These are phyloP conservation scores for Pteria penguin DNA, from an alignment of 2,888 invertebrate species.

Conservation along the genomic window DNA sequence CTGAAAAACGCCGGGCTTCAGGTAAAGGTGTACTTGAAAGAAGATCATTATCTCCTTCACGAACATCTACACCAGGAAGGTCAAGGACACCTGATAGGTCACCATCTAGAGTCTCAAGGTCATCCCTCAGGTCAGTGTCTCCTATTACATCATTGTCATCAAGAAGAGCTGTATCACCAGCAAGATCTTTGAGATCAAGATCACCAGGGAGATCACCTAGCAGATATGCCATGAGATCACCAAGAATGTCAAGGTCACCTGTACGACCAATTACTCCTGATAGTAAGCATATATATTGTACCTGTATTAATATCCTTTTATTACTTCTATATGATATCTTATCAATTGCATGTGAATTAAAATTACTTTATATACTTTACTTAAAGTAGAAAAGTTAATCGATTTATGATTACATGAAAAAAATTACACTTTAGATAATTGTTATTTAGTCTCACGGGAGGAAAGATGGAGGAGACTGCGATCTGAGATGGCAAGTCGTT, in stretches of 20 bases:
- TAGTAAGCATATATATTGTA: background rate
- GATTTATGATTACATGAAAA: too few species aligned
- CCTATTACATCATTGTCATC: conserved; percentile 28
- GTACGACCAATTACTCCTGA: conserved; percentile 7
- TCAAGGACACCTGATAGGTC: conserved; percentile 54
- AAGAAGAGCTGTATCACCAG: conserved; percentile 33
- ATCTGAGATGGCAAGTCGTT: conserved; percentile 49
- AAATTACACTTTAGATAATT: too few species aligned
- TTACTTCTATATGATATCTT: too few species aligned
- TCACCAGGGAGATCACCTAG: conserved; percentile 53
- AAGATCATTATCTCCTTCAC: conserved; percentile 45
- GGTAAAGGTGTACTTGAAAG: conserved; percentile 41
- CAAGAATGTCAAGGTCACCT: conserved; percentile 26
- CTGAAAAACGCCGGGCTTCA: conserved; percentile 59
- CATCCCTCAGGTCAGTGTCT: conserved; percentile 19
- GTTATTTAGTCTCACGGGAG: conserved; percentile 42
- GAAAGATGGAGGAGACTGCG: conserved; percentile 55
- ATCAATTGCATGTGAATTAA: too few species aligned
- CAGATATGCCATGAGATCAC: conserved; percentile 29
- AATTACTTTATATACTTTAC: too few species aligned
- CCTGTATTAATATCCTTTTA: too few species aligned
- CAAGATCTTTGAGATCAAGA: conserved; percentile 35
- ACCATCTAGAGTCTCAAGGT: conserved; percentile 32
- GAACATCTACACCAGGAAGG: conserved; percentile 51
- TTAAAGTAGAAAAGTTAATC: too few species aligned